Base-by-base conservation (phyloP, 2,888 invertebrate species). In the Tenodera sinensis region DNA sequence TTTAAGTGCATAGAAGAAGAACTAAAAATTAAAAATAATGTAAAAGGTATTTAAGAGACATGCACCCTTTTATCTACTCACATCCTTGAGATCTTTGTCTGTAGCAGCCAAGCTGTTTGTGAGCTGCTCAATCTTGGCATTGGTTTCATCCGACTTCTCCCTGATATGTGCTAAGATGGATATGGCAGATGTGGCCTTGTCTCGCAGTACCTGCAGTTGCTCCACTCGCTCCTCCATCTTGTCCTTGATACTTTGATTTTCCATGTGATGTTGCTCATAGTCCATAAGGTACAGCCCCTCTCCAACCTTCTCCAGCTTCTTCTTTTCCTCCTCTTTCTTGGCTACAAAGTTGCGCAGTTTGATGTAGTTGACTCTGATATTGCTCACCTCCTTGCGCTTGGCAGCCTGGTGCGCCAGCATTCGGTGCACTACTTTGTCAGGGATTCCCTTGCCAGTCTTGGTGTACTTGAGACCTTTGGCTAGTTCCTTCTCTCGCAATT, bases 141-240 rank as follows among this genome's bases (percentile, higher is more conserved):
- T 91, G 6, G 92, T 91, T 1, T 92, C 94, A 91, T 94, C 93
- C 27, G 94, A 93, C 92, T 95, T 95, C 92, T 95, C 95, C 91
- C 94, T 93, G 71, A 94, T 92, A 91, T 95, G 95, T 2, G 94
- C 94, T 88, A 95, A 91, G 28, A 92, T 93, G 92, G 94, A 94
- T 28, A 94, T 94, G 0, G 94, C 94, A 89, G 92, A 93, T 27
- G 93, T 93, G 90, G 94, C 94, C 92, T 94, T 94, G 90, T 92
- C 92, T 87, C 94, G 92, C 88, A 95, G 91, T 90, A 93, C 93
- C 83, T 93, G 92, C 87, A 95, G 91, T 91, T 95, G 94, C 92
- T 94, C 94, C 91, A 95, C 94, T 91, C 94, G 92, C 91, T 95
- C 95, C 91, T 95, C 95, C 89, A 95, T 94, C 92, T 95, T 95